These are phyloP conservation scores for Micropoecilia bifurca DNA, from an alignment of 2,797 vertebrate genomes.

Conservation along the genomic window DNA sequence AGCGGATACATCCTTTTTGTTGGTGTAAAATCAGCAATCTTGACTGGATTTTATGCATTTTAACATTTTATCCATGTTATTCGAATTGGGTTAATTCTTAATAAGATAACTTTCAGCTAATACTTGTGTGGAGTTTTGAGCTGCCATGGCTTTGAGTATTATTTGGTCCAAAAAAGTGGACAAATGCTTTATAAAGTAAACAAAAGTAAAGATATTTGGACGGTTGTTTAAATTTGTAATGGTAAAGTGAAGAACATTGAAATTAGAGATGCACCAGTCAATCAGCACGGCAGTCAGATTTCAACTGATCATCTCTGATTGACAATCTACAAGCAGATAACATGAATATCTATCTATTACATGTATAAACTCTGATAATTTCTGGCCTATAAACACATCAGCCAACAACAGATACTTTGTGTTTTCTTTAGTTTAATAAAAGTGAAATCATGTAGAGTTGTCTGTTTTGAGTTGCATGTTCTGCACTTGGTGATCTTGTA, in stretches of 20 bases:
- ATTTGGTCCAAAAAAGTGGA: neutral
- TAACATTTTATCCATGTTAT: neutral
- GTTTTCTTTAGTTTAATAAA: neutral
- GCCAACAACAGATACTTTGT: neutral
- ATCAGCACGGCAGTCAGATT: neutral
- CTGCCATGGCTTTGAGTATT: neutral
- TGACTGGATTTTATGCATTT: neutral
- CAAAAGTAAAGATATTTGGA: neutral
- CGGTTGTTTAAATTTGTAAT: neutral
- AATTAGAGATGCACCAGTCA: neutral
- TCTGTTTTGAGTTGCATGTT: too few species aligned
- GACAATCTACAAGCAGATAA: neutral
- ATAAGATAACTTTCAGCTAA: neutral
- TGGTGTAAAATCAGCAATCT: neutral
- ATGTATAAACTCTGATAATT: neutral
- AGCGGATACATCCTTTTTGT: neutral
- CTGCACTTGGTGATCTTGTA: neutral
- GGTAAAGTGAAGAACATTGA: neutral
- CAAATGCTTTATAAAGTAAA: neutral
- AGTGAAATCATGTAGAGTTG: neutral
- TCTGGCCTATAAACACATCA: neutral
- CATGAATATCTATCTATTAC: neutral
- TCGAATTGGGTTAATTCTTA: neutral
- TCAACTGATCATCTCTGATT: neutral
- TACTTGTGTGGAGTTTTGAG: neutral